Conservation (phyloP, 1,140 invertebrate genomes). For the Lasaia peninsularis region DNA sequence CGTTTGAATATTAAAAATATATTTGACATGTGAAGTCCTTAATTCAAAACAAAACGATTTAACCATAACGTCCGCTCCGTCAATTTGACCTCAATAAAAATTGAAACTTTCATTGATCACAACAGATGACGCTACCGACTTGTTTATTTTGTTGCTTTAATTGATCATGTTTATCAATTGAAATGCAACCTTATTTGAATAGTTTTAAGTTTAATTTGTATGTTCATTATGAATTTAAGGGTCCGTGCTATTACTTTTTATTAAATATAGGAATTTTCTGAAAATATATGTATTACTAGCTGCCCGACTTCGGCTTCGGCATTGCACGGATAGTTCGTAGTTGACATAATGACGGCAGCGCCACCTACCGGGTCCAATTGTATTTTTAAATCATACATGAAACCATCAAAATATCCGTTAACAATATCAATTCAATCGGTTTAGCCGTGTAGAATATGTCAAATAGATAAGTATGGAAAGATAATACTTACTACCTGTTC, state of each 20-base stretch:
- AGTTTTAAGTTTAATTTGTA: neutral
- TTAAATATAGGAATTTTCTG: too few species aligned
- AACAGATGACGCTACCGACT: conserved; percentile 43
- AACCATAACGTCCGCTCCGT: conserved; percentile 13
- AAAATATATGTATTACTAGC: too few species aligned
- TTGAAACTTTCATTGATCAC: conserved; percentile 39
- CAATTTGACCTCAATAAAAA: conserved; percentile 26
- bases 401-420: too few species aligned
- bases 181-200: conserved; percentile 20
- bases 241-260: neutral
- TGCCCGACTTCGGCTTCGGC: too few species aligned
- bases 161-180: conserved; percentile 18
- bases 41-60: neutral
- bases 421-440: too few species aligned
- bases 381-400: too few species aligned
- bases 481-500: too few species aligned
- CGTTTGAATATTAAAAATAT: neutral
- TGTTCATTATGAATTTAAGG: neutral
- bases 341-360: too few species aligned
- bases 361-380: too few species aligned
- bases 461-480: too few species aligned
- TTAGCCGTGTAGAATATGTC: too few species aligned
- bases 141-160: conserved; percentile 15
- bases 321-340: too few species aligned
- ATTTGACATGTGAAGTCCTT: neutral